Conservation (phyloP, 1,140 invertebrate genomes). For the Brachionus paranguensis region DNA sequence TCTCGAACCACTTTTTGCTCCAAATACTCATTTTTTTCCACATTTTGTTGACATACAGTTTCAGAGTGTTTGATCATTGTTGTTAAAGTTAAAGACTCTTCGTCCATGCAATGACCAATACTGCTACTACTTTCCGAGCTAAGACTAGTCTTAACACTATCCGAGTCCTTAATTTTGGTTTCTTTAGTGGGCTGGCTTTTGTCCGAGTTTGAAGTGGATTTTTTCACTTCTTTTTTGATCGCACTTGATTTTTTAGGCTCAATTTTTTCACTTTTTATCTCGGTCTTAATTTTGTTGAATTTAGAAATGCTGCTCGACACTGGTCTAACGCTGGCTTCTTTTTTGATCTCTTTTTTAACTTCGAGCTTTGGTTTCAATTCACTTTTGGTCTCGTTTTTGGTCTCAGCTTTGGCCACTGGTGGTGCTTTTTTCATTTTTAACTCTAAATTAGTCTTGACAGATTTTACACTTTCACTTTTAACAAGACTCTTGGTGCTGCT, state of each 20-base stretch:
- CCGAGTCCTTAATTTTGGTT: background rate
- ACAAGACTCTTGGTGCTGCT: background rate
- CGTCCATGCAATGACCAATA: background rate
- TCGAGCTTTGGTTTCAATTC: background rate
- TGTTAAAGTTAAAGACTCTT: background rate
- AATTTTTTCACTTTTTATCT: background rate
- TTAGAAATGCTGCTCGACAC: background rate
- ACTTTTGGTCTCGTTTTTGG: background rate
- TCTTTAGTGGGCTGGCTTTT: background rate
- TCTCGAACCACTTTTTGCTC: background rate
- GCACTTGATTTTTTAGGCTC: background rate
- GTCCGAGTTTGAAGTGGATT: background rate
- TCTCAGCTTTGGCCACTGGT: background rate
- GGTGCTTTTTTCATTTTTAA: background rate
- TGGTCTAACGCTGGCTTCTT: background rate
- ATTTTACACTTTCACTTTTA: background rate
- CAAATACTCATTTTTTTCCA: background rate
- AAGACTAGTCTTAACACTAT: background rate
- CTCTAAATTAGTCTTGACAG: background rate
- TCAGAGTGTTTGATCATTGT: background rate
- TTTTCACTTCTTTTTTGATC: background rate
- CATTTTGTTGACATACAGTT: background rate
- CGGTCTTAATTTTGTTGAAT: background rate
- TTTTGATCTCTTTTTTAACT: background rate
- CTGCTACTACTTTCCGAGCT: slow-evolving; percentile 32